phyloP scores from a whole-genome alignment of 1,140 invertebrate species.

The Carposina sasakii region DNA sequence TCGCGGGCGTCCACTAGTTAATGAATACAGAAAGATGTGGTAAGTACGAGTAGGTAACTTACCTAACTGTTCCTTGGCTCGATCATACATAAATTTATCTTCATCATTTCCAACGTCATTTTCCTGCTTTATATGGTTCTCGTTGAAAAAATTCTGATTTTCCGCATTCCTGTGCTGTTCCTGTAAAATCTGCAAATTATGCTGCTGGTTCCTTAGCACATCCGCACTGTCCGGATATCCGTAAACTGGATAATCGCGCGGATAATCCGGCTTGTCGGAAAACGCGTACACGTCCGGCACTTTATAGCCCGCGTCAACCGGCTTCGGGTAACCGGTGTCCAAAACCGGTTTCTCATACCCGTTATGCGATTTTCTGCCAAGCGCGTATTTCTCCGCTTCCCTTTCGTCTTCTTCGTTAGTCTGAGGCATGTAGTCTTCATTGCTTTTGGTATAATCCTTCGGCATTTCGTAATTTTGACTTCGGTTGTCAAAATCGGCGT shows the following conservation, averaged over 20 bases:
- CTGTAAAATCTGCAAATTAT: conserved; percentile 52
- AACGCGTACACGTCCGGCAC: conserved; percentile 31
- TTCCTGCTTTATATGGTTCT: conserved; percentile 59
- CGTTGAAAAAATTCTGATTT: conserved; percentile 61
- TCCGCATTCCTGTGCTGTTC: conserved; percentile 45
- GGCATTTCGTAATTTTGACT: conserved; percentile 38
- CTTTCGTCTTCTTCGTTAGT: conserved; percentile 62
- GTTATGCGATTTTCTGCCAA: conserved; percentile 47
- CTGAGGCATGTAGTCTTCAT: conserved; percentile 52
- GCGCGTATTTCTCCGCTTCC: conserved; percentile 56
- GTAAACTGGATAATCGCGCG: conserved; percentile 22
- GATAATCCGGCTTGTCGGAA: no score
- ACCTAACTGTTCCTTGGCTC: conserved; percentile 44
- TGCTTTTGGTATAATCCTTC: conserved; percentile 47
- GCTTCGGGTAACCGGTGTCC: conserved; percentile 29
- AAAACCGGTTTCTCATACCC: conserved; percentile 37
- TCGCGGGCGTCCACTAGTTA: no score
- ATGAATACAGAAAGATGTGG: no score
- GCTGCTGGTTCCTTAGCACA: conserved; percentile 52
- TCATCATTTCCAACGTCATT: conserved; percentile 52
- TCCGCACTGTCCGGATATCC: conserved; percentile 45
- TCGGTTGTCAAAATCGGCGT: background rate
- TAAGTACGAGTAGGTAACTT: conserved; percentile 18
- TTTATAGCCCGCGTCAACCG: conserved; percentile 31
- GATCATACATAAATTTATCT: conserved; percentile 48